Percentiles rank a stretch among this genome's conserved stretches.
phyloP scores from a whole-genome alignment of 2,113 vertebrate species.

The Percina caprodes region DNA sequence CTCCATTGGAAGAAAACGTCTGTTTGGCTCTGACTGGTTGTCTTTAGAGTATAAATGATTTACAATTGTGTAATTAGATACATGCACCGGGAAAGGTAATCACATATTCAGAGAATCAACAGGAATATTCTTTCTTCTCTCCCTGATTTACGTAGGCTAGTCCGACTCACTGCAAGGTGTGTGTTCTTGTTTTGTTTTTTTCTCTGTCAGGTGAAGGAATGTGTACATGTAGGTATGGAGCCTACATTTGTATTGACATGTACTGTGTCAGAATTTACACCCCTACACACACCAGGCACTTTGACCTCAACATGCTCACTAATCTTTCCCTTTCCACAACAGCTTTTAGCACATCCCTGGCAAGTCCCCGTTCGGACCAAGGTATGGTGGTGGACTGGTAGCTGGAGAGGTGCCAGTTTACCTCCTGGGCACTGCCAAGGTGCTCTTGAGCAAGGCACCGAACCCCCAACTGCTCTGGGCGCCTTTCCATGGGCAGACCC shows the following conservation, averaged over 20 bases:
- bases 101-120: not conserved
- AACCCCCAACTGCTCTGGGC: no score
- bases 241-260: conserved; percentile 24
- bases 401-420: no score
- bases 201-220: conserved; percentile 37
- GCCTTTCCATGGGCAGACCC: no score
- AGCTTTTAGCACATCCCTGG: not conserved
- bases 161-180: conserved; percentile 24
- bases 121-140: not conserved
- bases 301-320: not conserved
- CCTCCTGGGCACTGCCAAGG: no score
- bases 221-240: conserved; percentile 32
- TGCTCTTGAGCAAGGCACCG: no score
- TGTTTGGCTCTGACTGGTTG: not conserved
- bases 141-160: not conserved
- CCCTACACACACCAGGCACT: not conserved
- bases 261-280: not conserved
- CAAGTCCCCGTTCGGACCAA: no score
- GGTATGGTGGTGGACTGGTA: no score
- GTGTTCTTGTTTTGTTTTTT: conserved; percentile 29
- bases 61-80: not conserved
- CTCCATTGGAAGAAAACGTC: not conserved
- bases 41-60: not conserved
- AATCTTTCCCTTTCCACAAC: not conserved
- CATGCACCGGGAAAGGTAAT: not conserved